Evolutionary conservation across 2,888 invertebrate species (phyloP), one percentile per base, ranked within the genome.

Genomic region (Stramonita haemastoma): DNA sequence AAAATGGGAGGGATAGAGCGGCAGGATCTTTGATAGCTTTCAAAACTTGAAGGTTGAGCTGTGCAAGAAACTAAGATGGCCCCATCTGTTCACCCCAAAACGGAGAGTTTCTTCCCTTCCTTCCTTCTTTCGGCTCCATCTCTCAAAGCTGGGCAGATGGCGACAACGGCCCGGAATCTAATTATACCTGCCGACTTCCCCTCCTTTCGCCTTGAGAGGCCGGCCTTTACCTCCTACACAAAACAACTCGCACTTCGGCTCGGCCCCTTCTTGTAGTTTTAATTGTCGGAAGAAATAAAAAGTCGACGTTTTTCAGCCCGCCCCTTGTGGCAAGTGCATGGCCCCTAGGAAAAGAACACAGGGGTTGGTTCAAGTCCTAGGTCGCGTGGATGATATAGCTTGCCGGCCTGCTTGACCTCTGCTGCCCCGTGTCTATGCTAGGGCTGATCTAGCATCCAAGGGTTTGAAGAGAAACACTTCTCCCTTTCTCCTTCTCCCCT

Each of bases 151-250:
- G 46, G 87, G 79, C 87, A 87, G 87, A 87, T 87, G 87, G 87
- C 81, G 79, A 66, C 73, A 66, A n/a, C 87, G 77, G 19, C 60
- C 79, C 17, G 32, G 77, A 79, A 87, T 81, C 87, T 87, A 87
- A 87, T 87, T 87, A 87, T 81, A 87, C 73, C 87, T 79, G 46
- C 81, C 79, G 46, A 26, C 79, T 60, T 57, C 87, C 36, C 66
- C 22, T 4, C 26, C 86, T 60, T 46, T 34, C 60, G 56, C 81
- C 87, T 79, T 57, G 26, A 87, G 81, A 79, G 79, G 79, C 32
- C 32, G 11, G 46, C 60, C 81, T 87, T 36, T 60, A 87, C 87
- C 60, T 87, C 32, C 36, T 8, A 13, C 79, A 29, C 66, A 77
- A 87, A 87, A 87, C 79, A 79, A 73, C 32, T 32, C 77, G 34